Conservation (phyloP, 2,113 vertebrate genomes). For the Lophotis ruficrista region DNA sequence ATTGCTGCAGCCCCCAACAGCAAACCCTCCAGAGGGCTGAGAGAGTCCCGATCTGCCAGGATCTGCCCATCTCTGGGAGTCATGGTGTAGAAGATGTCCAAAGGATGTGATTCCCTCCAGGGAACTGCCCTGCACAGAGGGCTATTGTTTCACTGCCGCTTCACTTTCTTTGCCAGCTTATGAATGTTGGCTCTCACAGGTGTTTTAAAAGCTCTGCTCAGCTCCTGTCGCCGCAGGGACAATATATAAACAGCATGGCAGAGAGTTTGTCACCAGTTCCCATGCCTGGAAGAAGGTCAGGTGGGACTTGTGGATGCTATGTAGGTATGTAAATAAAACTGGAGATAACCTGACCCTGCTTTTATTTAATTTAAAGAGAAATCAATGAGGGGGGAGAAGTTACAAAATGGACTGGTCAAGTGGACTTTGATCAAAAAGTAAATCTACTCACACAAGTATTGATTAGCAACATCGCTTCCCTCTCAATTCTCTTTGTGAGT, state of each 20-base stretch:
- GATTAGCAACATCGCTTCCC: not conserved
- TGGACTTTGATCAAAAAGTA: conserved; percentile 62
- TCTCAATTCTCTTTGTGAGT: not conserved
- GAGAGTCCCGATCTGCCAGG: not conserved
- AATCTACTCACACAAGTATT: conserved; percentile 40
- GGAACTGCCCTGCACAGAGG: not conserved
- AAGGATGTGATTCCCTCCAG: not conserved
- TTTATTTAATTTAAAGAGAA: conserved; percentile 51
- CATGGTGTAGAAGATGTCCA: rapidly evolving
- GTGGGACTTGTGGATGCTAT: not conserved
- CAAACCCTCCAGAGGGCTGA: not conserved
- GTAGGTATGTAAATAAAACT: conserved; percentile 54
- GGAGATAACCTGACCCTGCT: conserved; percentile 5
- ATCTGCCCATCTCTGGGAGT: not conserved
- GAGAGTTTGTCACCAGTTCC: not conserved
- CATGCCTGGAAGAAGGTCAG: not conserved
- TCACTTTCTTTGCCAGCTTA: not conserved
- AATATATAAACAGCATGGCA: not conserved
- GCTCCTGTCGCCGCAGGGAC: not conserved
- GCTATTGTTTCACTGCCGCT: not conserved
- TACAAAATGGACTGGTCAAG: conserved; percentile 43
- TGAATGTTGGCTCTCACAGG: not conserved
- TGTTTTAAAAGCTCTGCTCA: not conserved
- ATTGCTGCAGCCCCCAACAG: not conserved
- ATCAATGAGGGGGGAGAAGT: not conserved